These are phyloP conservation scores for Trachurus trachurus DNA, from an alignment of 2,797 vertebrate species.

Conservation along the genomic window DNA sequence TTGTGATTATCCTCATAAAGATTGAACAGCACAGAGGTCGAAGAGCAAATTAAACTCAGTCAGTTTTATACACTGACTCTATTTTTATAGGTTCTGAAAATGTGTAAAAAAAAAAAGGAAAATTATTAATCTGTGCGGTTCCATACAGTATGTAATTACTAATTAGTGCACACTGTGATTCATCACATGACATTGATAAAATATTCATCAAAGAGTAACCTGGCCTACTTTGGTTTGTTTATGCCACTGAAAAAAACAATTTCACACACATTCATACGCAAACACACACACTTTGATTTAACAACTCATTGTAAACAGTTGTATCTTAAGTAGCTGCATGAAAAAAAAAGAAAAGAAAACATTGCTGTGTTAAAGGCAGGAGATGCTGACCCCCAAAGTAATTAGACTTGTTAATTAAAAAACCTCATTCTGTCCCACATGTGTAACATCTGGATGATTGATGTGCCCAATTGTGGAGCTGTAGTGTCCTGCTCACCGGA, in stretches of 20 bases:
- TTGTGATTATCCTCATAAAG: too few species aligned
- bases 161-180: neutral
- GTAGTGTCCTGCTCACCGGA: neutral
- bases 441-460: neutral
- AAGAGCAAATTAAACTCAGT: neutral
- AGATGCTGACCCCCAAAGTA: too few species aligned
- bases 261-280: too few species aligned
- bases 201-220: neutral
- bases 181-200: neutral
- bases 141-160: neutral
- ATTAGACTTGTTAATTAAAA: neutral
- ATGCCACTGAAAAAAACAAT: neutral
- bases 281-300: neutral
- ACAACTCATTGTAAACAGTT: neutral
- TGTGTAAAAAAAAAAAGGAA: neutral
- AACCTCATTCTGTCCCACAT: neutral
- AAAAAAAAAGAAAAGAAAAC: neutral
- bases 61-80: too few species aligned
- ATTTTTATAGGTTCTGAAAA: neutral
- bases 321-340: neutral
- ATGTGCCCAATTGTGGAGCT: neutral
- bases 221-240: conserved; percentile 7
- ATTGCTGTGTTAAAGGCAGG: neutral
- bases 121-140: neutral
- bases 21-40: too few species aligned